phyloP scores from a whole-genome alignment of 2,888 invertebrate genomes.

The Teleiodes luculella region DNA sequence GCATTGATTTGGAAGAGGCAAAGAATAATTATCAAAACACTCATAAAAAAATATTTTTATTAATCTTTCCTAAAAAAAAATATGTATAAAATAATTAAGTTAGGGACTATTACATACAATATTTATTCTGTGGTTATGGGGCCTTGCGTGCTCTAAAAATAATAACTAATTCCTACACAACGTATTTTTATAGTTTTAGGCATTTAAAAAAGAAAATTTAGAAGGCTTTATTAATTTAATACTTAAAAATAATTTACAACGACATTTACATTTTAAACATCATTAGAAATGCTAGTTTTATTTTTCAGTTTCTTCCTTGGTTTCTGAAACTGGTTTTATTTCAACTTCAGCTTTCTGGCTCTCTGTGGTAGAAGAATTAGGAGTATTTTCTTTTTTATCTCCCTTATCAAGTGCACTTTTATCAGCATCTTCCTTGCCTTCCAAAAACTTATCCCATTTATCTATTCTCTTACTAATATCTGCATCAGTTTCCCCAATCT shows the following conservation, averaged over 20 bases:
- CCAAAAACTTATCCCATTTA: constrained; percentile 93
- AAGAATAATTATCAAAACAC: too few relatives aligned
- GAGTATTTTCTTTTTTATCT: constrained; percentile 15
- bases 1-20: neutral
- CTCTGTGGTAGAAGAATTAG: neutral
- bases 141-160: too few relatives aligned
- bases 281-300: neutral
- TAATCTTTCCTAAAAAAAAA: too few relatives aligned
- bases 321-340: neutral
- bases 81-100: too few relatives aligned
- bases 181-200: too few relatives aligned
- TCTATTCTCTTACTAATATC: constrained; percentile 88
- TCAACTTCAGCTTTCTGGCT: neutral
- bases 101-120: too few relatives aligned
- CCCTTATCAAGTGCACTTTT: constrained; percentile 12
- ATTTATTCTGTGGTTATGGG: too few relatives aligned
- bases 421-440: constrained; percentile 70
- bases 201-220: neutral
- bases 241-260: constrained; percentile 13
- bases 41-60: too few relatives aligned
- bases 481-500: constrained; percentile 93
- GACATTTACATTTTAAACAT: neutral
- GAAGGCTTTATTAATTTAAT: neutral
- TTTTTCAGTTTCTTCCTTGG: neutral
- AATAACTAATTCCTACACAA: too few relatives aligned